Evolutionary conservation across 2,113 vertebrate species (phyloP).

Genomic region (Albula goreensis): DNA sequence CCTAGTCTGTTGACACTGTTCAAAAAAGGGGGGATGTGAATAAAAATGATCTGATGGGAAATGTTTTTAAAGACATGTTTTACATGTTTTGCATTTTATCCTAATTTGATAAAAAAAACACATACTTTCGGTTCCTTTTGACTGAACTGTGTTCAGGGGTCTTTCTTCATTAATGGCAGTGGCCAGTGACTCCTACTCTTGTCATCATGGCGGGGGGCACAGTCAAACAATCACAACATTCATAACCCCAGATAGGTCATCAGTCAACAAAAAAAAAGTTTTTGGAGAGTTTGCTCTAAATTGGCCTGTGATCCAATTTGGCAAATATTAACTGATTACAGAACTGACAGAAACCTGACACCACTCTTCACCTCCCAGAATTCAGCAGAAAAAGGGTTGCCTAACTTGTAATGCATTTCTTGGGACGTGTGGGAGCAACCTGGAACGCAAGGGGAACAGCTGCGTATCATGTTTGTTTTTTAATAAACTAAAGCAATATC

Average conservation of each 20-base stretch:
- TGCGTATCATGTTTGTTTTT: constrained; percentile 68
- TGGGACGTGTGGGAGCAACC: constrained; percentile 65
- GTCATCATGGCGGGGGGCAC: constrained; percentile 50
- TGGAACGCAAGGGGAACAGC: constrained; percentile 62
- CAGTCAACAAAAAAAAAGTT: constrained; percentile 57
- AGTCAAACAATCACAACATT: constrained; percentile 50
- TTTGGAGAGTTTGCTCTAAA: constrained; percentile 50
- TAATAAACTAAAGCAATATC: constrained; percentile 77
- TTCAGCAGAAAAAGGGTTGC: constrained; percentile 40
- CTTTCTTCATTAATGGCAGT: constrained; percentile 63
- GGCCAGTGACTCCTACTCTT: constrained; percentile 56
- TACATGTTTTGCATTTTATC: too few species aligned
- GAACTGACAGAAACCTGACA: constrained; percentile 55
- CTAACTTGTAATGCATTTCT: constrained; percentile 62
- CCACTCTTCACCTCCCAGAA: constrained; percentile 62
- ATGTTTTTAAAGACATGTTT: neutral
- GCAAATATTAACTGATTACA: constrained; percentile 59
- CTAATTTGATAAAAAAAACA: too few species aligned
- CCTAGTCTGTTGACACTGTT: neutral
- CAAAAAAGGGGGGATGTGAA: neutral
- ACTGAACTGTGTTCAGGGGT: constrained; percentile 54
- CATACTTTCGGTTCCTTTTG: neutral
- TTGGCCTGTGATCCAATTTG: constrained; percentile 65
- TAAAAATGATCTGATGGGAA: neutral
- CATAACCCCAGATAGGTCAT: constrained; percentile 39